Conservation (phyloP, 2,888 invertebrate species). For the Drosophila algonquin region DNA sequence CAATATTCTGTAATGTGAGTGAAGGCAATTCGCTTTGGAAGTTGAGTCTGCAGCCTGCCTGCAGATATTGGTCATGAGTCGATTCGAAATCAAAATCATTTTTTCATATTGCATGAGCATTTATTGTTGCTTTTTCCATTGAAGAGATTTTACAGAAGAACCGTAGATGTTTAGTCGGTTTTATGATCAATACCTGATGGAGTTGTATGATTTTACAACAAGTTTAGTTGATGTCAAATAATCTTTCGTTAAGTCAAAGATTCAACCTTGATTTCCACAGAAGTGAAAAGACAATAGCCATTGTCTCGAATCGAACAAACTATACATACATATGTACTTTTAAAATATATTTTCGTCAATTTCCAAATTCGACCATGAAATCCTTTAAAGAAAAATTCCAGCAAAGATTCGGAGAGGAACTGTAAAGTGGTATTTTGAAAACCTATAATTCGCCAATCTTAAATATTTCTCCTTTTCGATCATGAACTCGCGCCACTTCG, state of each 20-base stretch:
- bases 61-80: conserved; percentile 7
- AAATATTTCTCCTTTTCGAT: too few species aligned
- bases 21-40: conserved; percentile 12
- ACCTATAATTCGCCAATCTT: too few species aligned
- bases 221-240: not conserved
- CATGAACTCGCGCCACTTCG: not conserved
- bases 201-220: not conserved
- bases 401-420: not conserved
- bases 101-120: not conserved
- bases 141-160: not conserved
- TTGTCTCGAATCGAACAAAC: too few species aligned
- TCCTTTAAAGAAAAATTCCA: not conserved
- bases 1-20: conserved; percentile 31
- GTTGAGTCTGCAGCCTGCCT: not conserved
- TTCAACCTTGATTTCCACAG: too few species aligned
- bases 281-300: too few species aligned
- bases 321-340: too few species aligned
- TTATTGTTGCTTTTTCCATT: not conserved
- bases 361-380: not conserved
- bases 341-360: too few species aligned
- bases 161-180: not conserved
- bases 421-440: too few species aligned
- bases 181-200: not conserved
- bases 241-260: not conserved
- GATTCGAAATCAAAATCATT: conserved; percentile 1